phyloP scores from a whole-genome alignment of 2,888 invertebrate species.

The Nezara viridula region DNA sequence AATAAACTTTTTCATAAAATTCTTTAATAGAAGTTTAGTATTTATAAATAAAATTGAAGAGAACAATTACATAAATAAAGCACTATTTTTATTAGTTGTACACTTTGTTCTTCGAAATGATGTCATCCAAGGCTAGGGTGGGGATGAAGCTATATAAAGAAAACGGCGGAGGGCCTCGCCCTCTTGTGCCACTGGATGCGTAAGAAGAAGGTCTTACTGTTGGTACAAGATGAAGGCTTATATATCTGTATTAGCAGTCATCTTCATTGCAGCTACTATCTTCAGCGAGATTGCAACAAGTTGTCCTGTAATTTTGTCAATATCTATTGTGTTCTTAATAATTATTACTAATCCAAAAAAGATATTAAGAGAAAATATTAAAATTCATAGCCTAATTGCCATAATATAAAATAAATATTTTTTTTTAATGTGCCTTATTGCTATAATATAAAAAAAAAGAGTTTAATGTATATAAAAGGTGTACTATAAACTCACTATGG shows the following conservation, averaged over 20 bases:
- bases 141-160: not conserved
- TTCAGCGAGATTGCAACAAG: not conserved
- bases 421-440: no score
- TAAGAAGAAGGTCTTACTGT: not conserved
- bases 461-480: no score
- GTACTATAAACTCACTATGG: no score
- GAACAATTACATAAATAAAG: not conserved
- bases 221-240: not conserved
- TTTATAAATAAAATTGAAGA: not conserved
- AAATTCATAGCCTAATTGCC: no score
- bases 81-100: not conserved
- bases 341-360: no score
- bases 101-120: not conserved
- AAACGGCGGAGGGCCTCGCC: not conserved
- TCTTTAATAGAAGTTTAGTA: no score
- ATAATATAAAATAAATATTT: no score
- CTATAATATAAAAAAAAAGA: no score
- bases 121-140: not conserved
- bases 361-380: no score
- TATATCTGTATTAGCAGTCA: not conserved
- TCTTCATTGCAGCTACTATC: not conserved
- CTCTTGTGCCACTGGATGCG: not conserved
- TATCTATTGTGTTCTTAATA: no score
- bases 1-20: not conserved
- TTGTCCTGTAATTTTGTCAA: not conserved